phyloP scores from a whole-genome alignment of 1,140 invertebrate genomes.

The Drosophila repletoides region DNA sequence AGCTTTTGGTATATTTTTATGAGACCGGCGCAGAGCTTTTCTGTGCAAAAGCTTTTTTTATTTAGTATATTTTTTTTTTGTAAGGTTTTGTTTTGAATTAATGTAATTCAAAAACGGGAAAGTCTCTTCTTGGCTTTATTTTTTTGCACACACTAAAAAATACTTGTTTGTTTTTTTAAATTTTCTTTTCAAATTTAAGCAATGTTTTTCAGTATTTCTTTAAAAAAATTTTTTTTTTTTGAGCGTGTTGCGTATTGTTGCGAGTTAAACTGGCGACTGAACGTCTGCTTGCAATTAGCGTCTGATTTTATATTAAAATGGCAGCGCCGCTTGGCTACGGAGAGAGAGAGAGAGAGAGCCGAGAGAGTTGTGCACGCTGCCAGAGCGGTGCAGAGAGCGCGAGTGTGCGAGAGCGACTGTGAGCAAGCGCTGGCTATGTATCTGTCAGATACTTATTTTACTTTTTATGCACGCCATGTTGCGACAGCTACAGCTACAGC shows the following conservation, averaged over 20 bases:
- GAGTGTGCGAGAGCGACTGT: neutral
- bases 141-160: no score
- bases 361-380: no score
- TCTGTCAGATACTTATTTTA: slow-evolving; percentile 40
- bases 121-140: slow-evolving; percentile 53
- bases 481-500: slow-evolving; percentile 18
- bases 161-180: slow-evolving; percentile 30
- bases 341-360: slow-evolving; percentile 8
- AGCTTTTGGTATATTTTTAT: slow-evolving; percentile 66
- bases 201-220: slow-evolving; percentile 11
- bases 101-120: slow-evolving; percentile 62
- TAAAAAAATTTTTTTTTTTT: slow-evolving; percentile 14
- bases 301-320: slow-evolving; percentile 67
- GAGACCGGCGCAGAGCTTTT: slow-evolving; percentile 78
- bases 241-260: slow-evolving; percentile 49
- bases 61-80: slow-evolving; percentile 6
- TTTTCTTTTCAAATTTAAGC: slow-evolving; percentile 25
- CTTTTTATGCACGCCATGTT: slow-evolving; percentile 28
- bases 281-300: slow-evolving; percentile 68
- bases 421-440: slow-evolving; percentile 39
- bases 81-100: slow-evolving; percentile 47
- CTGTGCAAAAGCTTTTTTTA: slow-evolving; percentile 19
- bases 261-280: slow-evolving; percentile 77
- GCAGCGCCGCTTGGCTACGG: slow-evolving; percentile 17
- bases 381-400: neutral